Conservation (phyloP, 2,113 vertebrate genomes). For the Aspiorhynchus laticeps region DNA sequence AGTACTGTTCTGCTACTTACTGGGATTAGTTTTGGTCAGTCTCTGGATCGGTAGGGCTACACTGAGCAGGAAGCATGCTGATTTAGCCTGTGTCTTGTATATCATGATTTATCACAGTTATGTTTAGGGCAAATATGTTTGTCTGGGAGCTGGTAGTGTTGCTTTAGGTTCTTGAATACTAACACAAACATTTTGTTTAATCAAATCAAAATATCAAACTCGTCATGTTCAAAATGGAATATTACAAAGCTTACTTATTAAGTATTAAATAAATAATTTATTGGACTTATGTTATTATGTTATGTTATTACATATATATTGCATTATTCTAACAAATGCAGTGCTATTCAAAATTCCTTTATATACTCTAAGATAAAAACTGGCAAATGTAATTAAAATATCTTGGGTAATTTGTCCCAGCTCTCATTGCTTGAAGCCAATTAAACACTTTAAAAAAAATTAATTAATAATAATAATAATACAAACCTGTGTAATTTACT, state of each 20-base stretch:
- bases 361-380: not conserved
- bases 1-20: not conserved
- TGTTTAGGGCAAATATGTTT: not conserved
- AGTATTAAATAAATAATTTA: too few species aligned
- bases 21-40: not conserved
- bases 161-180: not conserved
- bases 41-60: not conserved
- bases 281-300: too few species aligned
- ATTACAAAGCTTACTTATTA: not conserved
- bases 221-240: not conserved
- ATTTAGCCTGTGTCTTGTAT: not conserved
- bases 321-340: not conserved
- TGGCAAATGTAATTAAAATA: too few species aligned
- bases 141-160: not conserved
- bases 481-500: too few species aligned
- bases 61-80: not conserved
- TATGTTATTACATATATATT: not conserved
- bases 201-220: not conserved
- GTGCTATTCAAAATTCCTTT: not conserved
- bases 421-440: too few species aligned
- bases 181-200: not conserved
- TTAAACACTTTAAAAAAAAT: too few species aligned
- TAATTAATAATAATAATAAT: too few species aligned
- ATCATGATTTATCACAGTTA: not conserved
- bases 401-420: too few species aligned